Evolutionary conservation across 2,797 vertebrate genomes (phyloP).

Genomic region (Dallia pectoralis): DNA sequence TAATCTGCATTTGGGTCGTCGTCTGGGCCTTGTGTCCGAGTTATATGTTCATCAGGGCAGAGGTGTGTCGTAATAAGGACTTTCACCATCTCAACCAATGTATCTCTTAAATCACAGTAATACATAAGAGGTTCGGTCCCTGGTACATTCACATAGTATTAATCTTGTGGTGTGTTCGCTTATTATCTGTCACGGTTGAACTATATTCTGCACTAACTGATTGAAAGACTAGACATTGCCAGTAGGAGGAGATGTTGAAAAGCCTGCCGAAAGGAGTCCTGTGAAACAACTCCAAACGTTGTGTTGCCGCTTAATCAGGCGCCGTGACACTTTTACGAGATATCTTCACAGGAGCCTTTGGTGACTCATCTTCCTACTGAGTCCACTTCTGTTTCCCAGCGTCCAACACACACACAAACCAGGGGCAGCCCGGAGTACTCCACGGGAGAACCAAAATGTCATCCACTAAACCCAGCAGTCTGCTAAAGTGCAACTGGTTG

Average conservation of each 20-base stretch:
- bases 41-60: neutral
- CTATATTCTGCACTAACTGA: neutral
- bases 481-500: neutral
- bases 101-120: neutral
- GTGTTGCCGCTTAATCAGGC: neutral
- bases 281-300: neutral
- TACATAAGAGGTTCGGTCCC: neutral
- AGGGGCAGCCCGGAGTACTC: neutral
- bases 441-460: conserved; percentile 7
- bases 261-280: neutral
- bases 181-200: neutral
- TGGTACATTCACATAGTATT: neutral
- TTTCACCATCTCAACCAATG: neutral
- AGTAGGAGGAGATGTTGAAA: neutral
- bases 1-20: too few species aligned
- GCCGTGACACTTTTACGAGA: neutral
- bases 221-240: neutral
- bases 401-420: conserved; percentile 9
- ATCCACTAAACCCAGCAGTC: conserved; percentile 5
- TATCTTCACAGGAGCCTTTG: neutral
- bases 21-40: too few species aligned
- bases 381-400: neutral
- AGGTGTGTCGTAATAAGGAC: neutral
- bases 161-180: neutral
- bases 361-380: conserved; percentile 12